A percentile compares a stretch with the other conserved stretches of the same genome.
phyloP scores from a whole-genome alignment of 2,113 vertebrate genomes.

The Zapus hudsonius region DNA sequence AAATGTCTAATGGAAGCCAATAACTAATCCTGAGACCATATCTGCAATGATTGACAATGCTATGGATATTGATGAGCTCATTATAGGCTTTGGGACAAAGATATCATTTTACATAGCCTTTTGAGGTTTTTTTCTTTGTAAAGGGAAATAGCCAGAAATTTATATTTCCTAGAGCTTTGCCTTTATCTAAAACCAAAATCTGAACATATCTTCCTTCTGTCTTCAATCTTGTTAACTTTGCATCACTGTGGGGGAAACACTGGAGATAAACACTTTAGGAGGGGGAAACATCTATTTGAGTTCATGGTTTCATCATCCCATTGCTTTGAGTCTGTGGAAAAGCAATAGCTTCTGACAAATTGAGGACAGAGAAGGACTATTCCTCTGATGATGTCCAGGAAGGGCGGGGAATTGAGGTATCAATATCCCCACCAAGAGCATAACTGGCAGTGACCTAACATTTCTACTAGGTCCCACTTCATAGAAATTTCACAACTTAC shows the following conservation, averaged over 20 bases:
- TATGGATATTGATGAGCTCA: not conserved
- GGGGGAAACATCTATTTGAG: not conserved
- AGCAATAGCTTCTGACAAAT: not conserved
- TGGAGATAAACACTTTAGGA: not conserved
- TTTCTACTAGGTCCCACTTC: not conserved
- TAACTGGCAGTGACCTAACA: not conserved
- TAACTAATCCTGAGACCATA: not conserved
- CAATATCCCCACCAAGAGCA: not conserved
- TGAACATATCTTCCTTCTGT: not conserved
- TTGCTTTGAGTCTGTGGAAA: not conserved
- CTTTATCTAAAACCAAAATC: slow-evolving; percentile 16
- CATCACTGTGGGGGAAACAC: not conserved
- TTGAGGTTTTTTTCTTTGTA: not conserved
- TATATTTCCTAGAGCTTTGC: not conserved
- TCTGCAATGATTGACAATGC: not conserved
- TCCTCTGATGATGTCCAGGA: not conserved
- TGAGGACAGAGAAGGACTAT: not conserved
- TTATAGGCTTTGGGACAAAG: not conserved
- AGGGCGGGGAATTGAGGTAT: not conserved
- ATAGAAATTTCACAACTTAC: not conserved
- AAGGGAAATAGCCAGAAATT: not conserved
- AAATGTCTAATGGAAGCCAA: not conserved
- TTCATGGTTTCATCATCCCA: not conserved
- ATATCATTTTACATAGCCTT: not conserved
- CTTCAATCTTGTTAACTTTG: not conserved